Base-by-base conservation (phyloP, 2,888 invertebrate genomes). In the Globia sparganii region DNA sequence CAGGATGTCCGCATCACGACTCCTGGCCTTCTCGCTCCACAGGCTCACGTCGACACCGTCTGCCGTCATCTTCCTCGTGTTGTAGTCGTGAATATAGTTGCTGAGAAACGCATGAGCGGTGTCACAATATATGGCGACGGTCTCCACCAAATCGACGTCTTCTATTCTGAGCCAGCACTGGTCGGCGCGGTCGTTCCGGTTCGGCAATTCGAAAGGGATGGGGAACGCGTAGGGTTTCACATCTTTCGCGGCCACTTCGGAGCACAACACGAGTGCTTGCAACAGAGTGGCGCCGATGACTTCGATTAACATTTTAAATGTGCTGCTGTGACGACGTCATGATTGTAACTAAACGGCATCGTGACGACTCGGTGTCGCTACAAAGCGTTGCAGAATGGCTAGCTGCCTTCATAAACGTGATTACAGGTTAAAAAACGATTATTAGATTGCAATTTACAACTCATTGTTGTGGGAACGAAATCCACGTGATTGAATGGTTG, bases 131-230 rank as follows among this genome's bases (percentile, higher is more conserved):
- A 95, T 80, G 0, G 93, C 81, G 1, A 95, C 75, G 4, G 96
- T 96, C 83, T 95, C 95, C n/a, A 93, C 92, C 25, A 96, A 53
- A 73, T 96, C 96, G 0, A 89, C 86, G 83, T 96, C 96, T 86
- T 96, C 96, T 40, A 96, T 93, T 67, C 96, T 88, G 28, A 96
- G 86, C 95, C 96, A 96, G 88, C 96, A 96, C 81, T 96, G 96
- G 1, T 94, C 91, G 3, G 96, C 88, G 56, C 94, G 94, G 31
- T 96, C 96, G 91, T 96, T 96, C 11, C 96, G 92, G 84, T 88
- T 91, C 25, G 96, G 96, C 72, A 96, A 80, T 61, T 95, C 94
- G 75, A 96, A 89, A 13, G 96, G 96, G 75, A 96, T 87, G 2
- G 96, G 96, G 40, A 95, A 90, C 58, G 92, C 83, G 67, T 93